Evolutionary conservation across 2,888 invertebrate species (phyloP), one percentile per base, ranked within the genome.

Genomic region (Blastobasis adustella): DNA sequence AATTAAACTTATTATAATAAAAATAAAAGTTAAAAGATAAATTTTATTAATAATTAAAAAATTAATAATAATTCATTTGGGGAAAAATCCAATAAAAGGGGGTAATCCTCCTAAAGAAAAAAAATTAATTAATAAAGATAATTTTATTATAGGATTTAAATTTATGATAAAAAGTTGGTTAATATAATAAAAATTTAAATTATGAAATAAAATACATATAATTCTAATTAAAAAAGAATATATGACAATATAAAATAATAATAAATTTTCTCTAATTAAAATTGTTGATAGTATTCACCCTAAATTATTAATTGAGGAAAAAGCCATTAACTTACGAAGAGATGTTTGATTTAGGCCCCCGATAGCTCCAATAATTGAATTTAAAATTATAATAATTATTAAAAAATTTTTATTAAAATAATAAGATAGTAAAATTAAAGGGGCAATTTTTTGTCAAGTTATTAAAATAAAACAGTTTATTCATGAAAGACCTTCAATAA

Each of bases 371-470:
- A 90, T 68, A 58, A 90, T 59, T 47, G 79, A 65, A 57, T 87
- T 89, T 44, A 85, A 45, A 57, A 90, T 66, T 73, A 90, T 81
- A 67, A 82, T 74, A 52, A 84, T 58, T 56, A 76, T 63, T 66
- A 89, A 65, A 69, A 89, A 78, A 63, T 76, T 73, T 64, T 71
- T 73, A 71, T 79, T 76, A 66, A 76, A 70, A 69, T 79, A 78
- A 72, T 89, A 89, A 49, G 84, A 87, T 46, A 90, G 62, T 66
- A 91, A 60, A 73, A 90, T 82, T 81, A 92, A 76, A 3, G 91
- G 91, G 42, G 90, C 84, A 81, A 91, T 88, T 90, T 92, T 92
- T 91, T 92, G 92, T 84, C 91, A 91, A 0, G 90, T 90, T 79
- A 91, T 79, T 82, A 91, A 71, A 67, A 91, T 77, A 66, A 91